Base-by-base conservation (phyloP, 2,888 invertebrate species). In the Sinopyrophorus schimmeli region DNA sequence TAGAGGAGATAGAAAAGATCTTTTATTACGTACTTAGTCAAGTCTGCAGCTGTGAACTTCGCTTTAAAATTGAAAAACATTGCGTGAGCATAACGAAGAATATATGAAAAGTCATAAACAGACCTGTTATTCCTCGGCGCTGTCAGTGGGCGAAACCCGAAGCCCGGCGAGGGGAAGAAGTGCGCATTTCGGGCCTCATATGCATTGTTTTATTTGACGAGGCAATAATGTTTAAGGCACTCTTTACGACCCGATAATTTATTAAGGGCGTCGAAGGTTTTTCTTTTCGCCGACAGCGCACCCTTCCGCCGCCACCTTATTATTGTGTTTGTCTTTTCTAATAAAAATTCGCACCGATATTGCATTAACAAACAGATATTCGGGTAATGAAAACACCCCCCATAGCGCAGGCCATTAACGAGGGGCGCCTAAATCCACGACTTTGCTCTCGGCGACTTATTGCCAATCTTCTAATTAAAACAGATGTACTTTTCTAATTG, bases 41-140 rank as follows among this genome's bases (percentile, higher is more conserved):
- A 53, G 55, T 57, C 62, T 56, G 64, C 68, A 69, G 66, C 66
- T 68, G 68, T 59, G 62, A 57, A 61, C 61, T 53, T 47, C 57
- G 50, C 60, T 57, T 60, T 61, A 60, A 70, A 71, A 71, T 71
- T 70, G 70, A 70, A 68, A 71, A 68, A 69, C 67, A 71, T 70
- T 68, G 67, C 68, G 60, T 61, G 61, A 61, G 57, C 61, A 56
- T 60, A 58, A 60, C 54, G 58, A 60, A 59, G 55, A 58, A 61
- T 62, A 65, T 65, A 65, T 62, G 63, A 66, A 65, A 65, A 65
- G 64, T 66, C 65, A 64, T 67, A 67, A 67, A 66, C 61, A 62
- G 60, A 59, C 58, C 55, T 55, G 58, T 56, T 50, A 43, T 50
- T 47, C 32, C 49, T 46, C 46, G 59, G 41, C 44, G 55, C 58